Percentiles rank a stretch among this genome's conserved stretches.
phyloP scores from a whole-genome alignment of 2,888 invertebrate genomes.

The Luperina nickerlii region DNA sequence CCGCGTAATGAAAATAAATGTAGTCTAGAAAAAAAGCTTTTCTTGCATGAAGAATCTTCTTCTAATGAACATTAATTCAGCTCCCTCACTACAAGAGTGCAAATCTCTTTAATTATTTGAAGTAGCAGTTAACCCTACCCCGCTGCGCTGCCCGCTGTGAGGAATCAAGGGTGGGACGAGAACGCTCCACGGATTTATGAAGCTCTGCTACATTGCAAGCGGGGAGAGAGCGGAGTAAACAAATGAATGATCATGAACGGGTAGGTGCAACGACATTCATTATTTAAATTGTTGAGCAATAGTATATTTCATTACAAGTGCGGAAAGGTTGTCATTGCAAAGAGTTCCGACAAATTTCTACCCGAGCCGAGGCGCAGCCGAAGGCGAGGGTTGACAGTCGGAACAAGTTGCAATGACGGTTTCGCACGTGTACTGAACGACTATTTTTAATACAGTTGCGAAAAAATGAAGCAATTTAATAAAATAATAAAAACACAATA shows the following conservation, averaged over 20 bases:
- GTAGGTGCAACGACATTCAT: background rate
- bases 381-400: no score
- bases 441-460: no score
- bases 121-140: slow-evolving; percentile 55
- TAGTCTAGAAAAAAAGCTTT: background rate
- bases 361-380: no score
- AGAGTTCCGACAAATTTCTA: no score
- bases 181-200: slow-evolving; percentile 32
- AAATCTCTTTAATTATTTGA: slow-evolving; percentile 60
- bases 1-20: background rate
- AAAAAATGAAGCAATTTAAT: no score
- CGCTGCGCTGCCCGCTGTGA: slow-evolving; percentile 58
- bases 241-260: background rate
- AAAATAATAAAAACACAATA: no score
- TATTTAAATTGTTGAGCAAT: no score
- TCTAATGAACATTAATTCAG: slow-evolving; percentile 31
- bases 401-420: no score
- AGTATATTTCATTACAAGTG: no score
- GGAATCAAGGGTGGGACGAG: slow-evolving; percentile 45
- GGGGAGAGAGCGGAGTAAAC: background rate
- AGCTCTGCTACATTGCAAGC: slow-evolving; percentile 21
- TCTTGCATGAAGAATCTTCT: slow-evolving; percentile 14
- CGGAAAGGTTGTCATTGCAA: no score
- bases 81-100: slow-evolving; percentile 33
- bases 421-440: no score